Base-by-base conservation (phyloP, 2,888 invertebrate genomes). In the Barypeithes pellucidus region DNA sequence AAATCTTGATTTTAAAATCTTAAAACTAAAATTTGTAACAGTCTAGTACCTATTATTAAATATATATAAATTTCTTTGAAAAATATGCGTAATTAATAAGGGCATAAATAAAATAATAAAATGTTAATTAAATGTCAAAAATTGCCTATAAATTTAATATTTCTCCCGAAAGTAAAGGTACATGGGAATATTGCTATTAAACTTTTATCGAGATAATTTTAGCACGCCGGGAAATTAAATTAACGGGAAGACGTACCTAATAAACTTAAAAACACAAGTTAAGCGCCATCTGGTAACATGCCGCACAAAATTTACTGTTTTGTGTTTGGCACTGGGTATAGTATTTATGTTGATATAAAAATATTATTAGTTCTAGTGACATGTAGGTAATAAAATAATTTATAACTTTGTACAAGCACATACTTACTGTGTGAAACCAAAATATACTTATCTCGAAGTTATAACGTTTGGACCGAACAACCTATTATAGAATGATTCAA, bases 151-250 rank as follows among this genome's bases (percentile, higher is more conserved):
- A 57, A 57, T 57, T 57, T 57, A 16, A 57, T 24, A n/a, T 22
- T 24, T 50, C 1, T 4, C 16, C 33, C n/a, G 33, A 36, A 57
- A 57, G 54, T 16, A 16, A 33, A 57, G 33, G 54, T 57, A 16
- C 16, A 33, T 0, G 33, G 4, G 33, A 29, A 57, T 20, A 57
- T 52, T 52, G 29, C 29, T 52, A 29, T 33, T 57, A 29, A 57
- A 57, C 54, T 57, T 57, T 57, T 57, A 33, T 33, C 24, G 29
- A 29, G 52, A 52, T 52, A 52, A 52, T 52, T 52, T 29, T 12
- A 29, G 29, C 54, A 11, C 54, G 18, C 33, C 18, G 54, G 54
- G 16, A 33, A 18, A 9, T 18, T 5, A 16, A 57, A 33, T 57
- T 36, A 57, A 57, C n/a, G 16, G 3, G 33, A 36, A 11, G 33